Conservation (phyloP, 1,140 invertebrate genomes). For the Drosophila bocki region DNA sequence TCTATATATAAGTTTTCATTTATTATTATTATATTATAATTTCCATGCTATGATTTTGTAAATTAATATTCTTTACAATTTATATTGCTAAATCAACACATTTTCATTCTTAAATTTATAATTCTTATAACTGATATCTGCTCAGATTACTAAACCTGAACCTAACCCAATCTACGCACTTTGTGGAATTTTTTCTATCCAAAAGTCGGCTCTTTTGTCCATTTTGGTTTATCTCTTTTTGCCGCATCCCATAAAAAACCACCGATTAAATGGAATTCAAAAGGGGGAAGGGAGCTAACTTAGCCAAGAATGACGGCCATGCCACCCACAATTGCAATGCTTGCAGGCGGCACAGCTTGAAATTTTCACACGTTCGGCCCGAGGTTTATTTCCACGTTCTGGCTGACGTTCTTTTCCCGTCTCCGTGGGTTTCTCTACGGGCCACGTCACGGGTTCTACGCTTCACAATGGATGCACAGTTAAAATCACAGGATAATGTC, state of each 20-base stretch:
- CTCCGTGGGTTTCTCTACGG: slow-evolving; percentile 18
- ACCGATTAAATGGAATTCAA: too few species aligned
- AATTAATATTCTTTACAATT: neutral
- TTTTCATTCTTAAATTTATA: neutral
- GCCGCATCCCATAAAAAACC: slow-evolving; percentile 12
- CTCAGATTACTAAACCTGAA: slow-evolving; percentile 34
- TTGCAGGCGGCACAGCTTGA: slow-evolving; percentile 73
- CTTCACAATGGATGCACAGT: slow-evolving; percentile 9
- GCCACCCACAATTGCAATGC: slow-evolving; percentile 60
- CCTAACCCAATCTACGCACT: slow-evolving; percentile 54
- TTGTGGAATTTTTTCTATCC: slow-evolving; percentile 18
- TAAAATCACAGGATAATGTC: neutral
- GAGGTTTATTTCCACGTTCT: slow-evolving; percentile 30
- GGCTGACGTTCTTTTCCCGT: slow-evolving; percentile 32
- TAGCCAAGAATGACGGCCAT: slow-evolving; percentile 3
- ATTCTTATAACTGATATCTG: neutral
- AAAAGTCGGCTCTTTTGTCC: slow-evolving; percentile 39
- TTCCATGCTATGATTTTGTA: neutral
- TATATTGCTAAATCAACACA: neutral
- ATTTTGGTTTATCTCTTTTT: slow-evolving; percentile 6
- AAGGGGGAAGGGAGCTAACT: neutral
- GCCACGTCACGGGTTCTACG: slow-evolving; percentile 32
- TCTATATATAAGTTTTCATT: neutral
- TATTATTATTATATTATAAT: neutral
- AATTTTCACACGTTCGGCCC: slow-evolving; percentile 60